These are phyloP conservation scores for Drosophila austrosaltans DNA, from an alignment of 2,888 invertebrate genomes.

Conservation along the genomic window DNA sequence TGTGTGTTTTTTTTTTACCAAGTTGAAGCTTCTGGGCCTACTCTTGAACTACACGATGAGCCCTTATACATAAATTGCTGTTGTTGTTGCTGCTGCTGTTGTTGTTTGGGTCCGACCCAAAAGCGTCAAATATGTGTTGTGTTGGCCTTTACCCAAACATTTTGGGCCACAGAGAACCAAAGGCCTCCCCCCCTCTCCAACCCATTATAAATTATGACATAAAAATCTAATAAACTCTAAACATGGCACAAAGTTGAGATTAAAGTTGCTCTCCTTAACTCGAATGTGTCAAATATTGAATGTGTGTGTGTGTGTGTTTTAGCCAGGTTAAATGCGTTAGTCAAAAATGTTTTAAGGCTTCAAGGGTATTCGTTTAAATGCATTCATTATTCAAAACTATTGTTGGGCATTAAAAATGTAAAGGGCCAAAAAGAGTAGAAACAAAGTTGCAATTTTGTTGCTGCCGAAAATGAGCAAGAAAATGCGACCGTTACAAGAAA, in stretches of 20 bases:
- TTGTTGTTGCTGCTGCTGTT: slow-evolving; percentile 35
- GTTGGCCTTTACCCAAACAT: slow-evolving; percentile 43
- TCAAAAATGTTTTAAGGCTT: slow-evolving; percentile 35
- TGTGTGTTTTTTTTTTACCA: not conserved
- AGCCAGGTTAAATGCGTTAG: slow-evolving; percentile 41
- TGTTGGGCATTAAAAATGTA: slow-evolving; percentile 68
- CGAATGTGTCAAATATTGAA: slow-evolving; percentile 63
- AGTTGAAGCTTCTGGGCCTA: slow-evolving; percentile 28
- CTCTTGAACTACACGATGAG: slow-evolving; percentile 8
- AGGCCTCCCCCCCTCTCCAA: not conserved
- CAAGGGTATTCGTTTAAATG: slow-evolving; percentile 42
- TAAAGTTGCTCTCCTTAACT: slow-evolving; percentile 33
- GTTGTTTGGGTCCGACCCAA: slow-evolving; percentile 37
- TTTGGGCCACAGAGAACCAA: slow-evolving; percentile 23
- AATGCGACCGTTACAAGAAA: slow-evolving; percentile 63
- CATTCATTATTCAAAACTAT: slow-evolving; percentile 71
- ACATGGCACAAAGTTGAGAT: slow-evolving; percentile 40
- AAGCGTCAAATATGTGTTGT: slow-evolving; percentile 59
- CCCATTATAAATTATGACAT: slow-evolving; percentile 71
- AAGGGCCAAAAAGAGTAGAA: slow-evolving; percentile 42
- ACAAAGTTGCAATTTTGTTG: slow-evolving; percentile 59
- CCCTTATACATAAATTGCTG: slow-evolving; percentile 13
- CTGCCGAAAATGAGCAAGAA: slow-evolving; percentile 64
- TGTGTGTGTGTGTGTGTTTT: slow-evolving; percentile 20
- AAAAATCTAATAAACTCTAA: slow-evolving; percentile 64